Conservation (phyloP, 2,113 vertebrate species). For the Trogon melanurus region DNA sequence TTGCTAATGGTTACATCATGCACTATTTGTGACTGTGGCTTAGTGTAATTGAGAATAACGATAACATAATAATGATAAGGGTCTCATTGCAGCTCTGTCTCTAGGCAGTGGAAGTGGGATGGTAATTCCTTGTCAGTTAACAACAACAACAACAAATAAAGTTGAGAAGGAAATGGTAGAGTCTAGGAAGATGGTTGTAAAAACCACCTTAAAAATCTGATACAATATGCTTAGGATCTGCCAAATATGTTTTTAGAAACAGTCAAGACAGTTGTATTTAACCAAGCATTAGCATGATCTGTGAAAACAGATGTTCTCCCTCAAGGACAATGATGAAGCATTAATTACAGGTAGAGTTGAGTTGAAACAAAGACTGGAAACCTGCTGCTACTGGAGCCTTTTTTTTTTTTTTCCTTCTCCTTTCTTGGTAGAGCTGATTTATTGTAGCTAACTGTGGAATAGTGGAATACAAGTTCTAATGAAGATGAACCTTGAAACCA, state of each 20-base stretch:
- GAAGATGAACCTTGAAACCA: constrained; percentile 39
- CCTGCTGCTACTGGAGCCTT: not conserved
- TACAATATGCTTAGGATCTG: not conserved
- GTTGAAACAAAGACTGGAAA: constrained; percentile 10
- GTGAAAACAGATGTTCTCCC: constrained; percentile 64
- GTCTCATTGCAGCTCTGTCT: not conserved
- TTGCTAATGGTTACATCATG: not conserved
- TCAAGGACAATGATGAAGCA: constrained; percentile 50
- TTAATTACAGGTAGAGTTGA: constrained; percentile 61
- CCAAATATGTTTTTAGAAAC: constrained; percentile 19
- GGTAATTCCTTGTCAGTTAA: constrained; percentile 16
- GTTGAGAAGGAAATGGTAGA: not conserved
- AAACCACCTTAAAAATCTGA: not conserved
- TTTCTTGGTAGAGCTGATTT: constrained; percentile 14
- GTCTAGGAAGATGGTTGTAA: not conserved
- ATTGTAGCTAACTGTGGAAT: not conserved
- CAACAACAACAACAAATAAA: not conserved
- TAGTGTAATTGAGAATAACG: constrained; percentile 28
- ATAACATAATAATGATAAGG: not conserved
- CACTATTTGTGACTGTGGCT: not conserved
- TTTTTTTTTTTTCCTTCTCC: not conserved
- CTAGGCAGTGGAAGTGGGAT: not conserved
- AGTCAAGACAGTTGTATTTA: constrained; percentile 7
- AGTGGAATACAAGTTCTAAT: constrained; percentile 24
- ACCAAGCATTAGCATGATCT: constrained; percentile 26